Evolutionary conservation across 1,140 invertebrate genomes (phyloP).

Genomic region (Frieseomelitta varia): DNA sequence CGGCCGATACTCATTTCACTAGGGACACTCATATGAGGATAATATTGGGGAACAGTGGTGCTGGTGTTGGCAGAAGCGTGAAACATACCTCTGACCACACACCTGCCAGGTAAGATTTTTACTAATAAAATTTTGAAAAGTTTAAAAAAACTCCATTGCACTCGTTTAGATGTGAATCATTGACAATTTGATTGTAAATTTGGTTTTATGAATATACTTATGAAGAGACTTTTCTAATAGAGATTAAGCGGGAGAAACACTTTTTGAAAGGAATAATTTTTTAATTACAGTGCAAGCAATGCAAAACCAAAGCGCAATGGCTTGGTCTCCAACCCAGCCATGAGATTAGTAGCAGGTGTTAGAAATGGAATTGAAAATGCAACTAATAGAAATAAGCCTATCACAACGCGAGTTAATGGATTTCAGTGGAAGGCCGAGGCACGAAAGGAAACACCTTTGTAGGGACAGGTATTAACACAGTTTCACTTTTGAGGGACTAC

Average conservation of each 20-base stretch:
- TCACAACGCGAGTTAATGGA: conserved; percentile 81
- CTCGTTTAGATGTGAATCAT: background rate
- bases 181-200: background rate
- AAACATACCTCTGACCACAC: conserved; percentile 79
- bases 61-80: conserved; percentile 80
- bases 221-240: conserved; percentile 3
- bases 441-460: conserved; percentile 81
- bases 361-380: conserved; percentile 86
- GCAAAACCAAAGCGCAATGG: conserved; percentile 91
- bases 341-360: conserved; percentile 88
- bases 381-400: conserved; percentile 81
- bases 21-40: conserved; percentile 95
- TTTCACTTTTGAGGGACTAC: conserved; percentile 30
- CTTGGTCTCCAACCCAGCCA: conserved; percentile 95
- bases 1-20: conserved; percentile 87
- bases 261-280: conserved; percentile 23
- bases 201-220: background rate
- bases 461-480: conserved; percentile 75
- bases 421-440: conserved; percentile 81
- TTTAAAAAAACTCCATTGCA: background rate
- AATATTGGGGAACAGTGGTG: conserved; percentile 88
- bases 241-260: background rate
- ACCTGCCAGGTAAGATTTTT: conserved; percentile 74
- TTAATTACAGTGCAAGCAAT: conserved; percentile 78
- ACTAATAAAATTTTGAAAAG: background rate